Evolutionary conservation across 35 echinoderm and acorn worm genomes (phyloP).

Genomic region (Ptychodera flava): DNA sequence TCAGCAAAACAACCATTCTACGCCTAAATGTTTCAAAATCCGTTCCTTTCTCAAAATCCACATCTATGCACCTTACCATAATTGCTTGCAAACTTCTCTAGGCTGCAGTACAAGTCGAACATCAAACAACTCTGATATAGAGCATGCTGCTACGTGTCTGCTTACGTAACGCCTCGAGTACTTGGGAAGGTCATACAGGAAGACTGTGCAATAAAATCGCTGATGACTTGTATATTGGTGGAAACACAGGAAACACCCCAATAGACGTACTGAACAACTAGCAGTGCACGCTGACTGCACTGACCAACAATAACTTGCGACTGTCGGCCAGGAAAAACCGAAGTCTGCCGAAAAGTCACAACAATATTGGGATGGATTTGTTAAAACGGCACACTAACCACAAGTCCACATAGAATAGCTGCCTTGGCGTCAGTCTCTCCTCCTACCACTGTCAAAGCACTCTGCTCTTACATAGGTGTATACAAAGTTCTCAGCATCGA

Average conservation of each 20-base stretch:
- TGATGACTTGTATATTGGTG: slow-evolving; percentile 1
- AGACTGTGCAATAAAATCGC: neutral
- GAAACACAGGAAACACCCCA: neutral
- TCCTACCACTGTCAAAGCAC: neutral
- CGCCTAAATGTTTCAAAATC: too few species aligned
- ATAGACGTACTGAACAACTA: neutral
- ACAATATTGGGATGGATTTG: slow-evolving; percentile 62
- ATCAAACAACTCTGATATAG: too few species aligned
- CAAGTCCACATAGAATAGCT: neutral
- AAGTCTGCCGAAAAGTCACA: slow-evolving; percentile 44
- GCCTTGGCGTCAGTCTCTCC: neutral
- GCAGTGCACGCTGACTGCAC: neutral
- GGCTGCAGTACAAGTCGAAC: too few species aligned
- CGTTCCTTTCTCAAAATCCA: too few species aligned
- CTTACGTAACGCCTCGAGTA: neutral
- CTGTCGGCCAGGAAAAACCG: slow-evolving; percentile 19
- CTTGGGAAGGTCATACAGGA: neutral
- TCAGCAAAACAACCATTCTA: too few species aligned
- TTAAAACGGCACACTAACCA: neutral
- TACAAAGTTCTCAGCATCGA: slow-evolving; percentile 10
- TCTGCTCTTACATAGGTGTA: neutral
- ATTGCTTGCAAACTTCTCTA: too few species aligned
- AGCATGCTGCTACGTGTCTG: too few species aligned
- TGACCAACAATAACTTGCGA: neutral
- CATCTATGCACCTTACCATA: too few species aligned